A percentile compares a stretch with the other conserved stretches of the same genome.
Conservation (phyloP, 2,113 vertebrate species). For the Lynx canadensis region DNA sequence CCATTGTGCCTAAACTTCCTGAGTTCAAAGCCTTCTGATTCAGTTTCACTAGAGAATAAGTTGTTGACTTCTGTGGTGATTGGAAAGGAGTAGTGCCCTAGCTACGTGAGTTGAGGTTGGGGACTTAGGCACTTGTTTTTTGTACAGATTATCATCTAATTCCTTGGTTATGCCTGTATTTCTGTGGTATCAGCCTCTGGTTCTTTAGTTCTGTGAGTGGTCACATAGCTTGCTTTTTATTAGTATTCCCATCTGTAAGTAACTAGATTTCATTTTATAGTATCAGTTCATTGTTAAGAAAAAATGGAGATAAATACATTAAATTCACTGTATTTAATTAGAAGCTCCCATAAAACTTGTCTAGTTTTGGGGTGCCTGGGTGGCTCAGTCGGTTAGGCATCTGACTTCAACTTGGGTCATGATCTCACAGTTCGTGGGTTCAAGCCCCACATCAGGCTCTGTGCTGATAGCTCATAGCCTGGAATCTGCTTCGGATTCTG, state of each 20-base stretch:
- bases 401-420: too few relatives aligned
- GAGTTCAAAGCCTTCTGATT: neutral
- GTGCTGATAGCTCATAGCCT: too few relatives aligned
- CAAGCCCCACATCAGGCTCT: too few relatives aligned
- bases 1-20: neutral
- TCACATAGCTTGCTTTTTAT: conserved; percentile 2
- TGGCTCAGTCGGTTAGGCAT: too few relatives aligned
- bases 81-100: neutral
- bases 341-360: conserved; percentile 32
- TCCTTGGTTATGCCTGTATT: neutral
- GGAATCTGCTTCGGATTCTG: too few relatives aligned
- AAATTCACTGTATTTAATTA: conserved; percentile 4
- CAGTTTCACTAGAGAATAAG: neutral
- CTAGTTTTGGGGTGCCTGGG: neutral
- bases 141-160: neutral
- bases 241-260: neutral
- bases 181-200: neutral
- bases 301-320: neutral
- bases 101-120: neutral
- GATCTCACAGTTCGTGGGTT: too few relatives aligned
- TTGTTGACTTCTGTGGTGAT: neutral
- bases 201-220: neutral
- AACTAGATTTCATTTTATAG: conserved; percentile 43
- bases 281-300: conserved; percentile 7
- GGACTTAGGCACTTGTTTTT: neutral